phyloP scores from a whole-genome alignment of 2,113 vertebrate species.

The Sclerurus mexicanus region DNA sequence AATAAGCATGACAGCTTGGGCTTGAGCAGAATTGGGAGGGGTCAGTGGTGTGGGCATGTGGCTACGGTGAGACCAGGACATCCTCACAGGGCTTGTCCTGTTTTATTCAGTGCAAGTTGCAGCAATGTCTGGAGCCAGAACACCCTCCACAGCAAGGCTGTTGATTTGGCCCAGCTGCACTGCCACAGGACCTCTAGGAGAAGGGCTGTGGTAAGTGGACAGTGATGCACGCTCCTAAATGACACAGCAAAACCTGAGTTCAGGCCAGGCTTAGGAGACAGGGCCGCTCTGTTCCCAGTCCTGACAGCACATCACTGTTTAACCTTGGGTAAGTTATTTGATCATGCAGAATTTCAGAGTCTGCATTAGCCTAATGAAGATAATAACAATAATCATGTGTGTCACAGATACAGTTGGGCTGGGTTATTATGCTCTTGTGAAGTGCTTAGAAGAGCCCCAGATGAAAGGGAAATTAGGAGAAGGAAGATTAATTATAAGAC shows the following conservation, averaged over 20 bases:
- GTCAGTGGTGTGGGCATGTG: neutral
- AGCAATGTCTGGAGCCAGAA: neutral
- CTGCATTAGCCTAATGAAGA: slow-evolving; percentile 50
- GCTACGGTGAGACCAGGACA: neutral
- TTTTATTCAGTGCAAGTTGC: neutral
- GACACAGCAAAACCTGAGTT: neutral
- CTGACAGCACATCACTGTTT: neutral
- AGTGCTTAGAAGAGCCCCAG: slow-evolving; percentile 3
- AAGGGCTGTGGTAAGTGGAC: neutral
- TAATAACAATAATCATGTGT: slow-evolving; percentile 60
- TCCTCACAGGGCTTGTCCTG: neutral
- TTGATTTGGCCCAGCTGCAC: neutral
- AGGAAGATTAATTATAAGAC: slow-evolving; percentile 53
- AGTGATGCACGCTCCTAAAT: neutral
- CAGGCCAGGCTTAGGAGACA: neutral
- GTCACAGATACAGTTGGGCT: slow-evolving; percentile 40
- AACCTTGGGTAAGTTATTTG: neutral
- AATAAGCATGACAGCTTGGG: neutral
- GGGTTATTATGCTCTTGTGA: slow-evolving; percentile 42
- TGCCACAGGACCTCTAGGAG: neutral
- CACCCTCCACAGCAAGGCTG: neutral
- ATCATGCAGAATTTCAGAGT: slow-evolving; percentile 2
- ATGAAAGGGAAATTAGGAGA: slow-evolving; percentile 53
- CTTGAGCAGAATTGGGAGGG: neutral
- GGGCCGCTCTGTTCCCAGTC: neutral